These are phyloP conservation scores for Schizopygopsis pylzovi DNA, from an alignment of 2,797 vertebrate species.

Conservation along the genomic window DNA sequence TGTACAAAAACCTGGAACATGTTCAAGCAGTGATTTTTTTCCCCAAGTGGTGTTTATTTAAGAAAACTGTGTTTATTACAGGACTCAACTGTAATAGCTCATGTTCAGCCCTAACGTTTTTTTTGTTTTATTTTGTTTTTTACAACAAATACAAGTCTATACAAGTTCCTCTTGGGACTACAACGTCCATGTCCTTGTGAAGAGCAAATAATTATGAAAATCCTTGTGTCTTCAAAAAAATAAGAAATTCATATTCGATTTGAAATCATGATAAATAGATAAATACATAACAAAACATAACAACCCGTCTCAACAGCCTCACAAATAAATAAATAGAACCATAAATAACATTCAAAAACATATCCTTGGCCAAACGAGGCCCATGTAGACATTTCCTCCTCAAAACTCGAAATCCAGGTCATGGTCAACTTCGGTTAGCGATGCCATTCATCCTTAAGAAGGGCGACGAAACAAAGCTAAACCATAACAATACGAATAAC, in stretches of 20 bases:
- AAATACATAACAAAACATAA: slow-evolving; percentile 73
- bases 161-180: slow-evolving; percentile 75
- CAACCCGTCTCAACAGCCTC: slow-evolving; percentile 50
- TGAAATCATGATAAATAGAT: slow-evolving; percentile 82
- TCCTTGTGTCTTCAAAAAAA: slow-evolving; percentile 77
- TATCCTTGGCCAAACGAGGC: slow-evolving; percentile 78
- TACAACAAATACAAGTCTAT: slow-evolving; percentile 77
- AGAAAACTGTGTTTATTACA: slow-evolving; percentile 83
- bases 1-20: not conserved
- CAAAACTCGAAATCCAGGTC: slow-evolving; percentile 19
- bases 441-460: slow-evolving; percentile 50
- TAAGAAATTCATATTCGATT: slow-evolving; percentile 73
- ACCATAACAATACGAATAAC: slow-evolving; percentile 67
- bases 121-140: slow-evolving; percentile 42
- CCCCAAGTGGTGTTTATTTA: slow-evolving; percentile 81
- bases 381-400: slow-evolving; percentile 65
- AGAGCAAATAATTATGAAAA: slow-evolving; percentile 80
- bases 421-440: slow-evolving; percentile 47
- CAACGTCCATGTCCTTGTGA: slow-evolving; percentile 74
- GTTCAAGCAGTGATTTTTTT: slow-evolving; percentile 46
- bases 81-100: slow-evolving; percentile 76
- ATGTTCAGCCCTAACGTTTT: slow-evolving; percentile 78
- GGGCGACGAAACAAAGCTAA: slow-evolving; percentile 43
- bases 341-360: slow-evolving; percentile 83
- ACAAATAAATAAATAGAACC: slow-evolving; percentile 81